Evolutionary conservation across 1,140 invertebrate genomes (phyloP), one percentile per base, ranked within the genome.

Genomic region (Cardiocondyla obscurior): DNA sequence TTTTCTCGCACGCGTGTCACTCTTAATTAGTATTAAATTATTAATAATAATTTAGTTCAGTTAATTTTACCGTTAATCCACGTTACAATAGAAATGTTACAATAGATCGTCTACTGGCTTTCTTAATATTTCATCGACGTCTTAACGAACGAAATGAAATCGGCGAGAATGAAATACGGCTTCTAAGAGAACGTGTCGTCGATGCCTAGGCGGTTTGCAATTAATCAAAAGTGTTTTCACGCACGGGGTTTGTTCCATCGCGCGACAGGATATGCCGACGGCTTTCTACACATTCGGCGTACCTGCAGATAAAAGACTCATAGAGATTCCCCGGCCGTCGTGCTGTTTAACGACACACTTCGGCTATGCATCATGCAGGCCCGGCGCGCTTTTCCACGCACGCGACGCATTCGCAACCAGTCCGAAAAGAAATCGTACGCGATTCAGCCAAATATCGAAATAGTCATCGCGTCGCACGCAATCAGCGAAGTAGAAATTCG

Each of bases 401-500:
- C 25, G 69, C 46, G 28, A 5, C 28, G 82, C 62, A 79, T 76
- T 28, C 39, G 25, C 30, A 82, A 58, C 53, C 25, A 70, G 36
- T 19, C 0, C 5, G 28, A n/a, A n/a, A 33, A 3, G 42, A 62
- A 64, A 42, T 58, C 28, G 55, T 58, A 0, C n/a, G 25, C 16
- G 44, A 12, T 42, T 57, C 6, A n/a, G 16, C 36, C 3, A 19
- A 55, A 19, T 46, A 77, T 77, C n/a, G 60, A 42, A 58, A 81
- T n/a, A 28, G 8, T 16, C 8, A n/a, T 69, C 28, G n/a, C 16
- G 12, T 51, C 19, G 28, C n/a, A 67, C 10, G 7, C 16, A 55
- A 62, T 58, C n/a, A 33, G n/a, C 28, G 33, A 39, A 39, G 39
- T 22, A 22, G 58, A 19, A 62, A 22, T 30, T 58, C 16, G 16